A percentile compares a stretch with the other conserved stretches of the same genome.
Conservation (phyloP, 2,113 vertebrate genomes). For the Astur gentilis region DNA sequence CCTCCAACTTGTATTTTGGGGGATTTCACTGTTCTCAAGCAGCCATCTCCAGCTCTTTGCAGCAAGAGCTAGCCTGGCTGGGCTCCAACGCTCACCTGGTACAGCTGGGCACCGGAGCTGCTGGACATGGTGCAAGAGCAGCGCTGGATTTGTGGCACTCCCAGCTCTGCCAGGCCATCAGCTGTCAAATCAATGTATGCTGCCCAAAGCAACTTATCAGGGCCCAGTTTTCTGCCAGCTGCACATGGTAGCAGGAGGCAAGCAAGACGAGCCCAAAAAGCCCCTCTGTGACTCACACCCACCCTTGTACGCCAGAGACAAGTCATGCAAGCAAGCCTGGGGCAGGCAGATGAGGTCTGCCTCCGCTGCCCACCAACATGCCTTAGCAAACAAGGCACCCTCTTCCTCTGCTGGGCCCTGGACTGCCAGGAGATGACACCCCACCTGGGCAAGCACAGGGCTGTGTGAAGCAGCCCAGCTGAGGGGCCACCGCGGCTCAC, state of each 20-base stretch:
- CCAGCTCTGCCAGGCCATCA: neutral
- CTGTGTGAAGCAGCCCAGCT: no score
- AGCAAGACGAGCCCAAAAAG: neutral
- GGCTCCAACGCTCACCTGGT: neutral
- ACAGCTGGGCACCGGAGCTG: neutral
- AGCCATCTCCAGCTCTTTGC: neutral
- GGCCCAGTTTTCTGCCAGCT: neutral
- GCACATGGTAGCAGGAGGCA: neutral
- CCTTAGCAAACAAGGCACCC: no score
- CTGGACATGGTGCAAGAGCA: neutral
- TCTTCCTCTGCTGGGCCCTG: neutral
- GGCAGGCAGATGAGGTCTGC: neutral
- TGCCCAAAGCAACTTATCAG: neutral
- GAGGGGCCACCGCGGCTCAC: neutral
- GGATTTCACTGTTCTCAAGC: neutral
- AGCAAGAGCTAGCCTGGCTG: neutral
- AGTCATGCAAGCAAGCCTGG: neutral
- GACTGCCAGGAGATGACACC: neutral
- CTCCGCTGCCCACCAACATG: neutral
- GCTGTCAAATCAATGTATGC: neutral
- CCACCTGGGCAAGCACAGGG: neutral
- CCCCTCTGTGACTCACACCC: neutral
- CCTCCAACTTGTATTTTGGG: neutral
- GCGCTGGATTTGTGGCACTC: neutral
- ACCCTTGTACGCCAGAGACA: neutral